These are phyloP conservation scores for Chionomys nivalis DNA, from an alignment of 2,113 vertebrate species.

Conservation along the genomic window DNA sequence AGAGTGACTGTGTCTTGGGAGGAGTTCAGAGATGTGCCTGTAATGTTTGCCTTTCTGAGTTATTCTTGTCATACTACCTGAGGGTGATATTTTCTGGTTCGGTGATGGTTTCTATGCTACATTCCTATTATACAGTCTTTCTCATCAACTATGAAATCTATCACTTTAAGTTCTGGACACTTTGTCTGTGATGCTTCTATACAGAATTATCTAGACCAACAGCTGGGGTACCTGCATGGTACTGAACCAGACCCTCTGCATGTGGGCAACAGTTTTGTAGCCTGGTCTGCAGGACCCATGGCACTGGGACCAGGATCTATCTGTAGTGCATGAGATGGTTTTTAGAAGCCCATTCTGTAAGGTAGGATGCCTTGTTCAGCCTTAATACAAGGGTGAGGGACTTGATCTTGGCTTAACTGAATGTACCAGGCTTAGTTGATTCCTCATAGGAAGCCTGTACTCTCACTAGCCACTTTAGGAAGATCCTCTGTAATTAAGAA, in stretches of 20 bases:
- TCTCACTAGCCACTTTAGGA: background rate
- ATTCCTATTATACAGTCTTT: background rate
- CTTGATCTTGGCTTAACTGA: too few relatives aligned
- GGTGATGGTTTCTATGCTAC: background rate
- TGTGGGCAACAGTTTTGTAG: too few relatives aligned
- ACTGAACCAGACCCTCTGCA: too few relatives aligned
- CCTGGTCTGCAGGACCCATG: rapidly evolving
- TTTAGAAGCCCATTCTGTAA: too few relatives aligned
- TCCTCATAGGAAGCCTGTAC: too few relatives aligned
- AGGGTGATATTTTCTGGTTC: background rate
- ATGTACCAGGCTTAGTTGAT: too few relatives aligned
- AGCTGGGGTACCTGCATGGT: too few relatives aligned
- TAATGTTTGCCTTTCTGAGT: background rate
- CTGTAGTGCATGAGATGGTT: too few relatives aligned
- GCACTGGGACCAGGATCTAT: too few relatives aligned
- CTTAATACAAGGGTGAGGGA: too few relatives aligned
- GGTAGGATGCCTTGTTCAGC: too few relatives aligned
- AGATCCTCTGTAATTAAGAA: background rate
- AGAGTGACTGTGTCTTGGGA: background rate
- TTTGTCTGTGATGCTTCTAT: background rate
- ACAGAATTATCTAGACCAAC: background rate
- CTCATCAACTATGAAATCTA: background rate
- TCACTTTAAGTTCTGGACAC: background rate
- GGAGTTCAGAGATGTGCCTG: background rate
- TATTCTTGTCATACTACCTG: background rate